These are phyloP conservation scores for Tretioscincus oriximinensis DNA, from an alignment of 2,113 vertebrate species.

Conservation along the genomic window DNA sequence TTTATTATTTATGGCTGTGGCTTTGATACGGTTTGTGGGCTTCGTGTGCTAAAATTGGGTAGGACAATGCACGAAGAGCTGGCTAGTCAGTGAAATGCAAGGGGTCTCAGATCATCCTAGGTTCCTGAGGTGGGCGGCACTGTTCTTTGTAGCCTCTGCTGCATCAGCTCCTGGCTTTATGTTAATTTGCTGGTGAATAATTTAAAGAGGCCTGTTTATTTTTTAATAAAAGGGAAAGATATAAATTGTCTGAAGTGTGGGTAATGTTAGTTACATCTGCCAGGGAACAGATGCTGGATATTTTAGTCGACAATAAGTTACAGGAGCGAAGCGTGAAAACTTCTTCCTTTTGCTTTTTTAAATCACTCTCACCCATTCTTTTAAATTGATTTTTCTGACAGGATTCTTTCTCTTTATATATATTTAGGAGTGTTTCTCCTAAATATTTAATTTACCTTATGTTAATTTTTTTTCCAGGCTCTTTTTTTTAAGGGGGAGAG, in stretches of 20 bases:
- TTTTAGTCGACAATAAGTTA: conserved; percentile 56
- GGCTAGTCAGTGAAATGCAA: conserved; percentile 49
- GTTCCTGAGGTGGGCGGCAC: conserved; percentile 30
- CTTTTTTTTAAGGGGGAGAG: neutral
- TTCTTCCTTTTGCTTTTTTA: conserved; percentile 23
- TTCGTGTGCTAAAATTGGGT: conserved; percentile 63
- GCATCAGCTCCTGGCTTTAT: conserved; percentile 59
- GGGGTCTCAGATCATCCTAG: conserved; percentile 50
- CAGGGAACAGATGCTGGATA: conserved; percentile 53
- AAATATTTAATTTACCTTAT: conserved; percentile 65
- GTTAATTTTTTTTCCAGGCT: conserved; percentile 32
- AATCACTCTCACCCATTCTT: conserved; percentile 30
- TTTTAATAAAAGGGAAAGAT: conserved; percentile 76
- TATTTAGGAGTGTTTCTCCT: conserved; percentile 46
- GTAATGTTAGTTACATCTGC: conserved; percentile 60
- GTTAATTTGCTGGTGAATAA: conserved; percentile 76
- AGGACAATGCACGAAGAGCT: conserved; percentile 47
- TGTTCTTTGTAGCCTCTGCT: conserved; percentile 6
- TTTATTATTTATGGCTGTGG: conserved; percentile 58
- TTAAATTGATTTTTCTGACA: conserved; percentile 52
- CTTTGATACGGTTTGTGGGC: conserved; percentile 23
- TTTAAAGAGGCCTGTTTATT: conserved; percentile 75
- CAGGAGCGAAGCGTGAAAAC: conserved; percentile 62
- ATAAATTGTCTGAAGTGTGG: conserved; percentile 59
- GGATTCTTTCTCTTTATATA: conserved; percentile 35